Base-by-base conservation (phyloP, 2,888 invertebrate species). In the Ichneumoninae sp. region DNA sequence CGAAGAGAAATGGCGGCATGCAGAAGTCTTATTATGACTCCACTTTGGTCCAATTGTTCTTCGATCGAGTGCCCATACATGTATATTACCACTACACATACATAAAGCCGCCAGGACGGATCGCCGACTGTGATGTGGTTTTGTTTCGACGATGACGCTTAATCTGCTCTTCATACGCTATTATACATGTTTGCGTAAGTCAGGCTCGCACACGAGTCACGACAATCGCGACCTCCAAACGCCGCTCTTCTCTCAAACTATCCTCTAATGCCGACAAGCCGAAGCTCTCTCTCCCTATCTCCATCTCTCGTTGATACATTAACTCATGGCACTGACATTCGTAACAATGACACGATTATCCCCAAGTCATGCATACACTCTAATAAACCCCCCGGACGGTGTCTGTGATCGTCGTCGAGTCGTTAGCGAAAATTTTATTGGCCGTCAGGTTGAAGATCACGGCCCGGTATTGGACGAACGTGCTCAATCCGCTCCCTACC, bases 241-340 rank as follows among this genome's bases (percentile, higher is more conserved):
- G 60, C 36, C 16, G 30, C 60, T 52, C 57, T 30, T 69, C 69
- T 69, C 44, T 68, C 44, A 10, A 33, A 33, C 36, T 13, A 33
- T 22, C 40, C 40, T 65, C 65, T 63, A n/a, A 63, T n/a, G 33
- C 33, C 63, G n/a, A 63, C 63, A 33, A 16, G 44, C 44, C 63
- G 63, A 33, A 63, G 63, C 63, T 63, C 71, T 57, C 33, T 54
- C 71, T 36, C 40, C 40, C 71, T 57, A 8, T 33, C 57, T 36
- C 40, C 57, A 52, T 33, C 33, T 16, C 33, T 63, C 63, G 63
- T 57, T 63, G 33, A 7, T 54, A 4, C 16, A 47, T 54, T 63
- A 63, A 63, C 60, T 66, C 68, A 40, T 80, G 80, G 57, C 80
- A 80, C 68, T 80, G 80, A 80, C 80, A 80, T 80, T 80, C 80